These are phyloP conservation scores for Oreohelix idahoensis DNA, from an alignment of 1,140 invertebrate genomes.

Conservation along the genomic window DNA sequence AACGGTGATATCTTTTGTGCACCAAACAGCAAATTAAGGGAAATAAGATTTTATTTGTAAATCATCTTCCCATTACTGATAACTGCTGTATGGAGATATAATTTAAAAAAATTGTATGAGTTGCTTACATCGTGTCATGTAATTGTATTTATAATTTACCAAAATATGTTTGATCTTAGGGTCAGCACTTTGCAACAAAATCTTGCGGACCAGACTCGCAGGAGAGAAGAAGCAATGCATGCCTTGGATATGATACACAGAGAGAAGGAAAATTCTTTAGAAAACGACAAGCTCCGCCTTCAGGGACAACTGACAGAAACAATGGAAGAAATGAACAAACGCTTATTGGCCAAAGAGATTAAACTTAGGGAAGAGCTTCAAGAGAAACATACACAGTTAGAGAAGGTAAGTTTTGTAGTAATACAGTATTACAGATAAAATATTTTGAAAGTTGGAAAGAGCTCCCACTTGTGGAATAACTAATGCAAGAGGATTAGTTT, in stretches of 20 bases:
- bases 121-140: too few relatives aligned
- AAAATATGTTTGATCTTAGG: constrained; percentile 47
- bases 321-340: constrained; percentile 70
- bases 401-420: constrained; percentile 66
- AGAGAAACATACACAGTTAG: constrained; percentile 64
- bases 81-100: too few relatives aligned
- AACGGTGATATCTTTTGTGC: too few relatives aligned
- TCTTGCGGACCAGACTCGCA: constrained; percentile 64
- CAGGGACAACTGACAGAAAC: constrained; percentile 64
- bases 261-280: constrained; percentile 67
- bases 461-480: too few relatives aligned
- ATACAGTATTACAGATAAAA: too few relatives aligned
- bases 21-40: too few relatives aligned
- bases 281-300: constrained; percentile 64
- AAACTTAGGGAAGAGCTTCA: constrained; percentile 70
- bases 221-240: constrained; percentile 70
- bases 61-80: too few relatives aligned
- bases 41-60: too few relatives aligned
- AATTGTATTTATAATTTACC: neutral
- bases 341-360: constrained; percentile 68
- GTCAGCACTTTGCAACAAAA: constrained; percentile 58
- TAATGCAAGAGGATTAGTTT: too few relatives aligned
- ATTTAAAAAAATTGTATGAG: too few relatives aligned
- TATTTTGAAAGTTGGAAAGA: too few relatives aligned
- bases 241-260: constrained; percentile 66